Evolutionary conservation across 2,797 vertebrate genomes (phyloP), one percentile per base, ranked within the genome.

Genomic region (Coendou prehensilis): DNA sequence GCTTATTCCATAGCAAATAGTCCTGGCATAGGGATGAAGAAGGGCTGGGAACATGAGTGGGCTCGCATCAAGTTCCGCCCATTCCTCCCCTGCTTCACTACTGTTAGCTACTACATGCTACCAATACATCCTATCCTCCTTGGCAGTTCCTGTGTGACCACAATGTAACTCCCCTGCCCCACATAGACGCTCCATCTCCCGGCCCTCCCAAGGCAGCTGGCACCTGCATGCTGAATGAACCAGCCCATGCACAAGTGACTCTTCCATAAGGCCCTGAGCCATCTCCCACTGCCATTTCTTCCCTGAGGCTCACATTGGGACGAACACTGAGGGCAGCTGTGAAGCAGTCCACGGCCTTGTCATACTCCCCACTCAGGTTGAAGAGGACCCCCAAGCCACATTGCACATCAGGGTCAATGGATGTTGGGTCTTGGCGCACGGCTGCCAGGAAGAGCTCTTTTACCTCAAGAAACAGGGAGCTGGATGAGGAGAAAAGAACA

Each of bases 281-380:
- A 9, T 0, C 2, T 52, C 50, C 92, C 11, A 97, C 98, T 93
- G 98, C 26, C 41, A 76, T 9, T 22, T 88, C 33, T 64, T 47
- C 76, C 45, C 57, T 1, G 7, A 78, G 90, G 41, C 99, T 99
- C 98, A 99, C 99, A 4, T 98, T 98, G 59, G 99, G 99, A 81
- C 97, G 98, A 50, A 98, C 97, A 0, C 98, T 98, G 92, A 99
- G 99, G 0, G 99, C 99, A 0, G 99, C 99, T 1, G 99, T 99
- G 98, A 99, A 99, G 94, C 99, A 99, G 98, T 99, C 99, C 97
- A 99, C 99, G 0, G 99, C 99, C 96, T 99, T 99, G 98, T 99
- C 99, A 0, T 99, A 99, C 91, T 99, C 99, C 63, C 99, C 99
- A 0, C 99, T 99, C 82, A 99, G 99, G 98, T 99, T 99, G 98